Conservation (phyloP, 2,797 vertebrate species). For the Cottoperca gobio region DNA sequence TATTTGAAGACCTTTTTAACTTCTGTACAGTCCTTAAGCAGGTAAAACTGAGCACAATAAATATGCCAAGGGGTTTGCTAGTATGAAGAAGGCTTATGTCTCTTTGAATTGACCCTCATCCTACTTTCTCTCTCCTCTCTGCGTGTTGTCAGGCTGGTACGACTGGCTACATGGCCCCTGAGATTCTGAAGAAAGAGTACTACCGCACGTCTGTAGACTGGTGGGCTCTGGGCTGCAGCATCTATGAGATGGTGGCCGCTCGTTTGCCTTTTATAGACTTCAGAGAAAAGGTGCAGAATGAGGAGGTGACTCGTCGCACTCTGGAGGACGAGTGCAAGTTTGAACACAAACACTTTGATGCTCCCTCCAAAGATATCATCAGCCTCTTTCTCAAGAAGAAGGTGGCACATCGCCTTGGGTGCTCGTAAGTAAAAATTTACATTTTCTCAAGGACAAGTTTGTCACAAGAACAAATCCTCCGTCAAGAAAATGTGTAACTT, state of each 20-base stretch:
- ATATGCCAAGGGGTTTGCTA: neutral
- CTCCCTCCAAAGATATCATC: conserved; percentile 88
- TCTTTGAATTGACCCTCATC: neutral
- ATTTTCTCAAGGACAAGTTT: neutral
- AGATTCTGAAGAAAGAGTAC: conserved; percentile 83
- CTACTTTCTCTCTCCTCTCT: neutral
- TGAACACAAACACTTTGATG: conserved; percentile 85
- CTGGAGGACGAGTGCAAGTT: conserved; percentile 90
- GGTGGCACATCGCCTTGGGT: conserved; percentile 85
- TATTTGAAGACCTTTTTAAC: no score
- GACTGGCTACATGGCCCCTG: conserved; percentile 83
- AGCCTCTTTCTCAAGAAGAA: conserved; percentile 89
- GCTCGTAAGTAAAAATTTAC: conserved; percentile 81
- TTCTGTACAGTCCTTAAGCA: neutral
- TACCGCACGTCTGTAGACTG: conserved; percentile 92
- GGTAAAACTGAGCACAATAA: neutral
- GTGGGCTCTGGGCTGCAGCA: conserved; percentile 93
- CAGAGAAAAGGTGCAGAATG: conserved; percentile 90
- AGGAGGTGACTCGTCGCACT: conserved; percentile 90
- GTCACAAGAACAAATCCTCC: neutral
- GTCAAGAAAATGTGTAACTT: conserved; percentile 1
- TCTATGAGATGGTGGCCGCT: conserved; percentile 94
- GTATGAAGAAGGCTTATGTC: neutral
- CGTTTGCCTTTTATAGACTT: conserved; percentile 91
- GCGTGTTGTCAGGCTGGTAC: conserved; percentile 76